Evolutionary conservation across 2,888 invertebrate species (phyloP), one percentile per base, ranked within the genome.

Genomic region (Apodemia zela): DNA sequence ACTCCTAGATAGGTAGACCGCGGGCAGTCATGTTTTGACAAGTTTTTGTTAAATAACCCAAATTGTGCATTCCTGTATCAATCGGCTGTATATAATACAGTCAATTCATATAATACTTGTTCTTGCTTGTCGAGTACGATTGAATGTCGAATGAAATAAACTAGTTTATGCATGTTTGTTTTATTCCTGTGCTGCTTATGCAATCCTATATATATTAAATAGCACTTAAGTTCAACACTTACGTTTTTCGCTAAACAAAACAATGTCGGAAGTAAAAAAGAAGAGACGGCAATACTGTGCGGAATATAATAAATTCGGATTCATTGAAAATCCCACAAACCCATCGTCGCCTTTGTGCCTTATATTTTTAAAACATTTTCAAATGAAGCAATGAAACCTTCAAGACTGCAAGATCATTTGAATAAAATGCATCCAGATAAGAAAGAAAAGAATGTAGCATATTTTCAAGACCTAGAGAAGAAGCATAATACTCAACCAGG

Each of bases 371-470:
- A 70, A 71, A 66, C 62, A 63, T 66, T 72, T 68, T 71, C 67
- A 47, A 73, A 73, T 65, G 70, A 70, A 71, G 69, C 69, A 58
- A 72, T 70, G 66, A 66, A 68, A 63, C 65, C 67, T 66, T 69
- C 67, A 61, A 69, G 63, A 45, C 64, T 67, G 25, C 68, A 69
- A 69, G 69, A 69, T 70, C 67, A 69, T 71, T 70, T 68, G 66
- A 70, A 68, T 69, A 70, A 69, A 71, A 69, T 67, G 66, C 70
- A 71, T 66, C 66, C 69, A 63, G 68, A 70, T 68, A 71, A 69
- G 59, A 67, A 66, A 68, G 63, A 63, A 61, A 66, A 67, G 47
- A 63, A 67, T 69, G 63, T 66, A 65, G 66, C 66, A 45, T 69
- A 69, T 69, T 71, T 71, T 71, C 67, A 70, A 71, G 65, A 67